Evolutionary conservation across 2,113 vertebrate genomes (phyloP).

Genomic region (Ctenodactylus gundi): DNA sequence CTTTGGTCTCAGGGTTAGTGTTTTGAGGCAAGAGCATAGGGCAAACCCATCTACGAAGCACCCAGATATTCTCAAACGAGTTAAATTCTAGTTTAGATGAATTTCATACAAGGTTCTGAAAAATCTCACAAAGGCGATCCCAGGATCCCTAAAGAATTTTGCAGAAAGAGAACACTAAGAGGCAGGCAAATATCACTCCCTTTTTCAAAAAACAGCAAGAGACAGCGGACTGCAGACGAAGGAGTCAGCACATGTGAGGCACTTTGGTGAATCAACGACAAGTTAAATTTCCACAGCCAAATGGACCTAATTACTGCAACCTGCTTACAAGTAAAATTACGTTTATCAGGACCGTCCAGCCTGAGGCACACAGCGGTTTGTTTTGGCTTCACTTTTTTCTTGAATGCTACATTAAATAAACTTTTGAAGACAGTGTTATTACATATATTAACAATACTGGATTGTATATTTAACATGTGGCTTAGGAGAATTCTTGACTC

Average conservation of each 20-base stretch:
- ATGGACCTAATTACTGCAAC: background rate
- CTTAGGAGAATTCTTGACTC: too few relatives aligned
- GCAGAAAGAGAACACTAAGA: background rate
- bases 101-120: background rate
- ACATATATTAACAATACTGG: too few relatives aligned
- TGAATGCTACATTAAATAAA: too few relatives aligned
- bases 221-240: background rate
- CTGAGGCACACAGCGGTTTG: too few relatives aligned
- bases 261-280: background rate
- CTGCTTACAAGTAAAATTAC: background rate
- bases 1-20: background rate
- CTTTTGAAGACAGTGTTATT: too few relatives aligned
- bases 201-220: constrained; percentile 4
- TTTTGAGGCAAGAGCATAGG: background rate
- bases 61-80: background rate
- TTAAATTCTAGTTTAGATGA: background rate
- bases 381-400: too few relatives aligned
- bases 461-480: too few relatives aligned
- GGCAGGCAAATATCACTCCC: background rate
- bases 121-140: background rate
- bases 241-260: background rate
- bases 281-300: background rate
- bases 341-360: too few relatives aligned
- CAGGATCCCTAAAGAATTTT: background rate
- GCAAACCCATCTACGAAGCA: background rate